A percentile compares a stretch with the other conserved stretches of the same genome.
Evolutionary conservation across 2,113 vertebrate species (phyloP).

Genomic region (Mandrillus leucophaeus): DNA sequence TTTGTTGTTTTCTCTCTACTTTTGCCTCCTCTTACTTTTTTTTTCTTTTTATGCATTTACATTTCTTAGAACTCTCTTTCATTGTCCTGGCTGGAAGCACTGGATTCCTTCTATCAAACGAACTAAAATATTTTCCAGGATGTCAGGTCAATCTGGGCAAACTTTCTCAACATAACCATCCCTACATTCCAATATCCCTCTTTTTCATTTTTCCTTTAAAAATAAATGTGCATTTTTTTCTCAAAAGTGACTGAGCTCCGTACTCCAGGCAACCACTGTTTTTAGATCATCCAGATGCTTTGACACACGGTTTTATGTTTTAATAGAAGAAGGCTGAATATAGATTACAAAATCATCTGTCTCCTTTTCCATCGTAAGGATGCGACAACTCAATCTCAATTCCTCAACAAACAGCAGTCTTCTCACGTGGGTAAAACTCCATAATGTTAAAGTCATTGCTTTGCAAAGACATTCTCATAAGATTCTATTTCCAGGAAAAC

Average conservation of each 20-base stretch:
- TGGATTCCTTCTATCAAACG: not conserved
- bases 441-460: not conserved
- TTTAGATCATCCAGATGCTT: not conserved
- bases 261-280: not conserved
- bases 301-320: not conserved
- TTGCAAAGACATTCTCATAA: not conserved
- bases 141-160: not conserved
- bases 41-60: constrained; percentile 3
- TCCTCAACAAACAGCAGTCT: not conserved
- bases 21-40: not conserved
- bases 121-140: not conserved
- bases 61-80: not conserved
- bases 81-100: not conserved
- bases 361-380: not conserved
- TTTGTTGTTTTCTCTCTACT: constrained; percentile 1
- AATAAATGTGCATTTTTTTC: not conserved
- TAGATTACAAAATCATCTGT: not conserved
- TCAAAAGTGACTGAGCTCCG: not conserved
- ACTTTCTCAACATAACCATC: not conserved
- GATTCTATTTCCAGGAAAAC: not conserved
- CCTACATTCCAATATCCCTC: not conserved
- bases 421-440: not conserved
- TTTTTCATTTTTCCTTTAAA: constrained; percentile 41
- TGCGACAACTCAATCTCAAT: constrained; percentile 2
- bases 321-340: not conserved